Evolutionary conservation across 2,113 vertebrate species (phyloP).

Genomic region (Furnarius figulus): DNA sequence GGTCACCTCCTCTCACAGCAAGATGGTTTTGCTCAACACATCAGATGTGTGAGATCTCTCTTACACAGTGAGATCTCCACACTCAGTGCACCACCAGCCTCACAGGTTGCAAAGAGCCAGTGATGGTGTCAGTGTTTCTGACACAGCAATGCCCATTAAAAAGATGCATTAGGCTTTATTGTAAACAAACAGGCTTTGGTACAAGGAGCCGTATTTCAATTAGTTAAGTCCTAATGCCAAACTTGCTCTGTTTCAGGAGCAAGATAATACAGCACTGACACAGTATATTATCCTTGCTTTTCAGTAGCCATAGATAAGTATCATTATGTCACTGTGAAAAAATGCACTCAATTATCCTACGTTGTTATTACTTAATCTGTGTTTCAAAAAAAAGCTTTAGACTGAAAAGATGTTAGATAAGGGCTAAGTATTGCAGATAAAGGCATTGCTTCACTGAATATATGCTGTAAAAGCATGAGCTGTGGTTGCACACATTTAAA

Average conservation of each 20-base stretch:
- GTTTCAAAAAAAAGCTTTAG: constrained; percentile 63
- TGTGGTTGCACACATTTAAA: constrained; percentile 45
- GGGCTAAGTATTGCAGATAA: constrained; percentile 53
- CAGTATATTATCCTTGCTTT: constrained; percentile 52
- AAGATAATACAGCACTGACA: constrained; percentile 65
- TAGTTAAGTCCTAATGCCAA: constrained; percentile 52
- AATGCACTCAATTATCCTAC: constrained; percentile 69
- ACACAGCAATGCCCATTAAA: constrained; percentile 40
- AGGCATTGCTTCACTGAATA: constrained; percentile 51
- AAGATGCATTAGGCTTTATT: constrained; percentile 46
- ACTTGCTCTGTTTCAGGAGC: constrained; percentile 62
- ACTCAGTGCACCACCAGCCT: not conserved
- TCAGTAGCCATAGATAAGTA: constrained; percentile 66
- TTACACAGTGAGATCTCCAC: not conserved
- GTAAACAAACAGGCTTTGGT: constrained; percentile 46
- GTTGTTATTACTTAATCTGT: constrained; percentile 73
- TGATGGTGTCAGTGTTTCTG: not conserved
- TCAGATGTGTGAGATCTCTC: not conserved
- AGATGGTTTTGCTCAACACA: not conserved
- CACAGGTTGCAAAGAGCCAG: not conserved
- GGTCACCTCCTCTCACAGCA: not conserved
- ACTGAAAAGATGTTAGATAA: constrained; percentile 67
- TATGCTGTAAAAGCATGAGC: constrained; percentile 51
- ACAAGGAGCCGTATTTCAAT: constrained; percentile 21
- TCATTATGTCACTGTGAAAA: constrained; percentile 72